Evolutionary conservation across 2,113 vertebrate species (phyloP), one percentile per base, ranked within the genome.

Genomic region (Sinocyclocheilus anophthalmus): DNA sequence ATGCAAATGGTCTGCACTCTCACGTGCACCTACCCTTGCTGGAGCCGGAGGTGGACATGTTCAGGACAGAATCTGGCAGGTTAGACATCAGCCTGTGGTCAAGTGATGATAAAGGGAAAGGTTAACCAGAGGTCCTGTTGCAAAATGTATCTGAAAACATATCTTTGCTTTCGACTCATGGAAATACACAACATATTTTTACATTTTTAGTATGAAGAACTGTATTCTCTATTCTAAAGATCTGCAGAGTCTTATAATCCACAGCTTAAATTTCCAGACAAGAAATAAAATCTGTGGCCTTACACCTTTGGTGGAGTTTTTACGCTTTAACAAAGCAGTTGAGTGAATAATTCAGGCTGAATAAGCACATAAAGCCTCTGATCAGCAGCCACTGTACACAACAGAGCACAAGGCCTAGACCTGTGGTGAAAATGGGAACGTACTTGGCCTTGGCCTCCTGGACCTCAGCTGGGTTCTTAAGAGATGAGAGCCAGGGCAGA

Each of bases 371-470:
- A 75, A 63, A 73, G 50, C 33, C 76, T 88, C 69, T 87, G 87
- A 88, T 90, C 89, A 63, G 84, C 16, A 33, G 89, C 85, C 85
- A 87, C 84, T 84, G 80, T 70, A 88, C 84, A 80, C 67, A 87
- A 22, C 70, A 4, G 22, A 42, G 81, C 85, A 75, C 63, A 73
- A 85, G 69, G 39, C 63, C 63, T 85, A 87, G 85, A 86, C 76
- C 76, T 78, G 61, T 67, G 48, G 53, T 76, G 69, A 39, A 78
- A 26, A 16, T 42, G 39, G 72, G 73, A 33, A 42, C 39, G 59
- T 93, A 99, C 98, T 96, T 96, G 90, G 92, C 92, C 93, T 99
- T 99, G 0, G 96, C 96, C 83, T 95, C 90, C 92, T 97, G 96
- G 85, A 99, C 96, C 75, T 94, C 92, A n/a, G 84, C 75, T 0